Base-by-base conservation (phyloP, 92 coral and sea anemone species). In the Blastomussa wellsi region DNA sequence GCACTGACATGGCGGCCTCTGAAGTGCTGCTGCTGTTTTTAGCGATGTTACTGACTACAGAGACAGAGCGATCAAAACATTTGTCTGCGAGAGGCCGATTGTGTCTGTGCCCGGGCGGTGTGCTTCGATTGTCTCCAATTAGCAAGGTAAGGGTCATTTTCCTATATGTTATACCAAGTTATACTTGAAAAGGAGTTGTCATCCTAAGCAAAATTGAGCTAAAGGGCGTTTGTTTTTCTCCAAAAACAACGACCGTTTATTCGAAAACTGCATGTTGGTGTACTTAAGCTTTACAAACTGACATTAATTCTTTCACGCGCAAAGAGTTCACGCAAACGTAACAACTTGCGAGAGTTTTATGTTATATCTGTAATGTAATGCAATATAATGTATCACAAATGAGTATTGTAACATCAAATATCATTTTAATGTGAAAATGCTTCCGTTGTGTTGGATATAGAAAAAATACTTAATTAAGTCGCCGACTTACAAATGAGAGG, bases 1-100 rank as follows among this genome's bases (percentile, higher is more conserved):
- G 24, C 38, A 17, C 4, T 29, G 15, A 39, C 31, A 79, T 79
- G 82, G 82, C 82, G 33, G 82, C 82, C 51, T 37, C 64, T 62
- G n/a, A 11, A 62, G 72, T 64, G 32, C 73, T 79, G 55, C 53
- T 64, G 13, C 73, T 79, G 39, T 28, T 60, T 62, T 42, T 62
- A 42, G 55, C 66, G n/a, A 62, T 62, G 44, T 19, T 79, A 8
- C 37, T 60, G 70, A n/a, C 55, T n/a, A 22, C 57, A 39, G 72
- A 7, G 38, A 64, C 72, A 7, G 82, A 64, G 29, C 55, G 66
- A 79, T 41, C 82, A 49, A 16, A 37, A 3, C 55, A 55, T 14
- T 33, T 79, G 38, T 29, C 82, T 6, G 26, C 52, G 7, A 39
- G 53, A 62, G 49, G 49, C 35, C 52, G 69, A 2, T 36, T 78